A percentile compares a stretch with the other conserved stretches of the same genome.
phyloP scores from a whole-genome alignment of 64 coral and sea anemone genomes.

The Trachythela sp. region DNA sequence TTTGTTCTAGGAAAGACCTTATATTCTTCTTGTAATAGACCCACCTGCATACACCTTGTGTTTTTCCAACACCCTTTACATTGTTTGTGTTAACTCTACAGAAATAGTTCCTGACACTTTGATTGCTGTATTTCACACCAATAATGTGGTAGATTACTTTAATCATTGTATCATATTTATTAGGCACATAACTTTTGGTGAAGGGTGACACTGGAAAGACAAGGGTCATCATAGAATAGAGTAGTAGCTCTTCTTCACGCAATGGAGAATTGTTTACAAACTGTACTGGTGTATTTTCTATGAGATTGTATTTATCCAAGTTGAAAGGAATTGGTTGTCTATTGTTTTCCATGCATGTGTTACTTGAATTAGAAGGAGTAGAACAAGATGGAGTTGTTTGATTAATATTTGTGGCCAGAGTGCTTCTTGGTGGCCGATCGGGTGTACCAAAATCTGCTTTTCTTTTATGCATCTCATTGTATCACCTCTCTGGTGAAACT shows the following conservation, averaged over 20 bases:
- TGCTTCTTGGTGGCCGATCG: neutral
- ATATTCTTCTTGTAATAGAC: conserved; percentile 29
- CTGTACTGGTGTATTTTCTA: neutral
- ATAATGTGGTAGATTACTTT: conserved; percentile 14
- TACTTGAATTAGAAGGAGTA: neutral
- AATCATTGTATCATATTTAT: neutral
- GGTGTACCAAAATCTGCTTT: neutral
- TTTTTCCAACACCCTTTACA: conserved; percentile 25
- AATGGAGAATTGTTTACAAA: neutral
- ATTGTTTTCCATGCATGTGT: neutral
- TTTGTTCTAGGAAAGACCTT: neutral
- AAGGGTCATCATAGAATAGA: neutral
- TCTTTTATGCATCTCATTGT: neutral
- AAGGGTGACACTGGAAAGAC: neutral
- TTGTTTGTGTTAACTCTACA: conserved; percentile 38
- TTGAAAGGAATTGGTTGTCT: neutral
- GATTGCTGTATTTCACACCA: conserved; percentile 36
- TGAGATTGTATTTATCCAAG: neutral
- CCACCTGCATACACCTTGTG: neutral
- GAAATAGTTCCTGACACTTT: conserved; percentile 32
- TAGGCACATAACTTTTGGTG: neutral
- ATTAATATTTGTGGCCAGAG: neutral
- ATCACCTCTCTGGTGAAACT: neutral
- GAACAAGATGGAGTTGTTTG: neutral
- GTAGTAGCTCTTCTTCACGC: neutral